Evolutionary conservation across 1,140 invertebrate species (phyloP), one percentile per base, ranked within the genome.

Genomic region (Homalodisca vitripennis): DNA sequence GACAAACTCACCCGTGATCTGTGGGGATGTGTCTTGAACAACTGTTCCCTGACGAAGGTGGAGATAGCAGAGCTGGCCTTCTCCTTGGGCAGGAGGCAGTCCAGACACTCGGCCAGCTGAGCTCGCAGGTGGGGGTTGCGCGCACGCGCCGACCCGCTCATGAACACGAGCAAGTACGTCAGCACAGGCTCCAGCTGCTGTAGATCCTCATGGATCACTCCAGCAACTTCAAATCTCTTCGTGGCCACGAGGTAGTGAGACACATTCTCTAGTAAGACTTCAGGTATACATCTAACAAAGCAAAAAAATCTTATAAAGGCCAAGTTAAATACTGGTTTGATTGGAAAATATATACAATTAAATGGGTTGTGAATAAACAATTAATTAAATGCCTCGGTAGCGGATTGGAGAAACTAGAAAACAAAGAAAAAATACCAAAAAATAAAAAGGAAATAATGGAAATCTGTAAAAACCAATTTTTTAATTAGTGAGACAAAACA

Each of bases 101-200:
- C 93, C 24, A 98, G 78, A 64, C 89, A 91, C 80, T 97, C 94
- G 0, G 96, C 95, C 51, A 98, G 79, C 70, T 90, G 86, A 0
- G 95, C 96, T 69, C 95, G 84, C 57, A 97, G 81, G 85, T 98
- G 96, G 22, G 96, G 97, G 84, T 98, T 98, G 75, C 92, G 91
- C 57, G 95, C 88, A 62, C 91, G 82, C 3, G 87, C 66, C 63
- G 75, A 76, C 1, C 72, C 83, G 10, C 85, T 84, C 87, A 89
- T 89, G 73, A 85, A 88, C 2, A 86, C 80, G 2, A 88, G 73
- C 34, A 88, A 80, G 46, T 87, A 83, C 0, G 90, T 92, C 71
- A 98, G 85, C 55, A 97, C 81, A 0, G 89, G 87, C 76, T 89
- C 83, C 68, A 93, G 76, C 72, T 88, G 80, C 1, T 79, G 79